A percentile compares a stretch with the other conserved stretches of the same genome.
These are phyloP conservation scores for Malachius bipustulatus DNA, from an alignment of 2,888 invertebrate genomes.

Conservation along the genomic window DNA sequence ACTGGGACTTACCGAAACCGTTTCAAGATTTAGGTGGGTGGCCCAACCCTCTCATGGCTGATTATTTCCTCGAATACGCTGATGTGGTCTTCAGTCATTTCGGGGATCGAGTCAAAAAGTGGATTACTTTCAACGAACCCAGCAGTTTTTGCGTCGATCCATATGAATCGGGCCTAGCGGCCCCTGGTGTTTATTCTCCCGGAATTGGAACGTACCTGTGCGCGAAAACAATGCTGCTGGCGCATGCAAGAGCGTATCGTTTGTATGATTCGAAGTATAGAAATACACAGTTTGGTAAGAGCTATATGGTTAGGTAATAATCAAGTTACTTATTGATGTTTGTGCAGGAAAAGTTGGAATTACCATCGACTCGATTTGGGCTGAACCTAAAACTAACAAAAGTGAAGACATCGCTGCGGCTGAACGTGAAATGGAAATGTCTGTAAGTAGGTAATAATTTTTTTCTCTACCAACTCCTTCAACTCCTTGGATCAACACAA, in stretches of 20 bases:
- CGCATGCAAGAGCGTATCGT: constrained; percentile 52
- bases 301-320: neutral
- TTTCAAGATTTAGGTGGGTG: constrained; percentile 49
- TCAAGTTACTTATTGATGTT: neutral
- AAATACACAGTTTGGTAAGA: constrained; percentile 24
- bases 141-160: constrained; percentile 26
- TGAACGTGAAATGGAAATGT: constrained; percentile 44
- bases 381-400: constrained; percentile 40
- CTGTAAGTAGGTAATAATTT: no score
- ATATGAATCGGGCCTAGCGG: constrained; percentile 32
- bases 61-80: constrained; percentile 51
- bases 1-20: constrained; percentile 52
- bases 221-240: constrained; percentile 48
- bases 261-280: constrained; percentile 43
- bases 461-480: no score
- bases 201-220: constrained; percentile 51
- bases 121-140: constrained; percentile 48
- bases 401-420: constrained; percentile 43
- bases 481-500: no score
- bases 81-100: constrained; percentile 36
- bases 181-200: constrained; percentile 40
- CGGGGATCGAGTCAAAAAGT: constrained; percentile 35
- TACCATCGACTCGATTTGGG: constrained; percentile 44
- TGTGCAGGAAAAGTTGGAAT: constrained; percentile 50
- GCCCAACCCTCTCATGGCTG: constrained; percentile 47